Evolutionary conservation across 2,113 vertebrate genomes (phyloP), one percentile per base, ranked within the genome.

Genomic region (Eira barbara): DNA sequence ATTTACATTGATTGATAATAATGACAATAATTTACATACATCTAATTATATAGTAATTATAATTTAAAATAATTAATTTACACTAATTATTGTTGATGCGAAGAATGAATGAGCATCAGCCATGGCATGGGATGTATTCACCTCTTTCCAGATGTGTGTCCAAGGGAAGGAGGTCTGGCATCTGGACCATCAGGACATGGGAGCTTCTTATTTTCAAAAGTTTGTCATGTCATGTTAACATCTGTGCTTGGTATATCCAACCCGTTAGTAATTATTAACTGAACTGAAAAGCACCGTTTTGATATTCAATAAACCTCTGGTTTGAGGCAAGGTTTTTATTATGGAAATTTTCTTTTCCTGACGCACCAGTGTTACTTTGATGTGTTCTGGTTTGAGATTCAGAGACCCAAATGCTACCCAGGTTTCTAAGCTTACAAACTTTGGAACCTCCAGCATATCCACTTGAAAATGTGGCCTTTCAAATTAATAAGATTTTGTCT

Each of bases 401-500:
- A 94, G 83, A 96, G 39, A 89, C 39, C 36, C 94, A 92, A 97
- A 67, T 71, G 52, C 34, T 87, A 17, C 49, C 82, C 57, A 74
- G 49, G n/a, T 96, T 96, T 97, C 89, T 82, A 91, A 94, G 76
- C 59, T 92, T 61, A 69, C 85, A 79, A 39, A 95, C 45, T 95
- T 69, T 85, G 90, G 10, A 87, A 52, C 88, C 57, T 36, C 29
- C 36, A 69, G 23, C 31, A 34, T 67, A 91, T 47, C 34, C 82
- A 63, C 57, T 92, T 83, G 36, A 91, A 97, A 97, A 80, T 45
- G 34, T 45, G 55, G 39, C 31, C 36, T 96, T 96, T 79, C 76
- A 89, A 49, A 92, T 84, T 63, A 91, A 52, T 34, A 47, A 55
- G 34, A 20, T 95, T 97, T 88, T 85, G 6, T 18, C 47, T 84